Evolutionary conservation across 2,888 invertebrate species (phyloP), one percentile per base, ranked within the genome.

Genomic region (Mycalesis mineus): DNA sequence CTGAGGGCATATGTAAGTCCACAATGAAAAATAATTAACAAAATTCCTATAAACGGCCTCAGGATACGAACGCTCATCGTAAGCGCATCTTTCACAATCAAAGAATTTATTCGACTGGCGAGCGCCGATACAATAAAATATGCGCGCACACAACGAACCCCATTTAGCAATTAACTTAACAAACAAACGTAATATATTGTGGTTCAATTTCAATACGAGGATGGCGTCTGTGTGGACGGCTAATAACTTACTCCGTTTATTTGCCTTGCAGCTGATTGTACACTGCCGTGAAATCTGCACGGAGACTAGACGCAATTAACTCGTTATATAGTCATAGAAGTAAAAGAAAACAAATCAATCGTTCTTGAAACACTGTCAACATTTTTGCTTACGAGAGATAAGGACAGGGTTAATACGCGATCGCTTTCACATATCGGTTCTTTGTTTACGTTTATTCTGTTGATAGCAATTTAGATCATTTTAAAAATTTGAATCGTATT

Each of bases 121-220:
- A 74, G 75, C 74, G 74, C 73, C 76, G 78, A 75, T 73, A 73
- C 75, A 80, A 85, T 85, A 84, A 87, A 83, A 80, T 82, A 84
- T 80, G 75, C 78, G 77, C 73, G 78, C 74, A 76, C 72, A 81
- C 87, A 89, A 89, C 88, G 88, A 88, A 73, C 77, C 74, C 82
- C 84, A 83, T 88, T 89, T 86, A 88, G 83, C 86, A 89, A 90
- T 90, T 89, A 89, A 89, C 89, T 88, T 87, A 87, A 89, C 89
- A 89, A 90, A 90, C 89, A 89, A 88, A 88, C 75, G 81, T 89
- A 88, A 89, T 89, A 88, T 88, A 89, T 88, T 85, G 83, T 86
- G 77, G 78, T 82, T 88, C 84, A 86, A 84, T 83, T 87, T 88
- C 84, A 85, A 88, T 87, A 86, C 82, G 64, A 81, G 80, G 78